A percentile compares a stretch with the other conserved stretches of the same genome.
Evolutionary conservation across 1,140 invertebrate species (phyloP).

Genomic region (Hycleus cichorii): DNA sequence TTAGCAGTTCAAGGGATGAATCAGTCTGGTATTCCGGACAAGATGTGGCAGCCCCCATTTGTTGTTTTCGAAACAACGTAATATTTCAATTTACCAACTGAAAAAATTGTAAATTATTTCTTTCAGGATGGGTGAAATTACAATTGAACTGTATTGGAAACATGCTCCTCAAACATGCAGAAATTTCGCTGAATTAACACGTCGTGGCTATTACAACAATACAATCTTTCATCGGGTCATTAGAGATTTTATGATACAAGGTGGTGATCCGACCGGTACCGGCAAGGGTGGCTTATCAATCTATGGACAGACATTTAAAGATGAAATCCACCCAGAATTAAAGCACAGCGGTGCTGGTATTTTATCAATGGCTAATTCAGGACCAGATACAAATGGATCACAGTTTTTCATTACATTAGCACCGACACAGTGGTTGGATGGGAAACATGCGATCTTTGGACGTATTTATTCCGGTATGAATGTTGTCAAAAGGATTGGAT

Average conservation of each 20-base stretch:
- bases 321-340: constrained; percentile 91
- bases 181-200: constrained; percentile 91
- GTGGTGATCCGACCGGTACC: constrained; percentile 89
- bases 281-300: constrained; percentile 94
- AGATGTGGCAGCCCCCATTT: constrained; percentile 79
- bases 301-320: constrained; percentile 90
- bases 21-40: constrained; percentile 66
- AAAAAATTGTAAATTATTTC: constrained; percentile 13
- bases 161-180: constrained; percentile 91
- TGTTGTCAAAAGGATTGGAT: constrained; percentile 83
- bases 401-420: constrained; percentile 98
- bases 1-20: constrained; percentile 34
- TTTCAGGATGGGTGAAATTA: constrained; percentile 87
- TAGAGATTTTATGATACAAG: constrained; percentile 96
- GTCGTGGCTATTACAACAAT: constrained; percentile 92
- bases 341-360: constrained; percentile 84
- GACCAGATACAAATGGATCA: constrained; percentile 93
- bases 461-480: constrained; percentile 80
- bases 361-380: constrained; percentile 76
- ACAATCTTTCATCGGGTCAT: constrained; percentile 96
- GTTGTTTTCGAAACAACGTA: constrained; percentile 73
- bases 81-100: constrained; percentile 27
- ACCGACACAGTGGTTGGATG: constrained; percentile 96
- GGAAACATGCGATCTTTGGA: constrained; percentile 96
- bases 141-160: constrained; percentile 95